These are phyloP conservation scores for Epinephelus awoara DNA, from an alignment of 2,797 vertebrate species.

Conservation along the genomic window DNA sequence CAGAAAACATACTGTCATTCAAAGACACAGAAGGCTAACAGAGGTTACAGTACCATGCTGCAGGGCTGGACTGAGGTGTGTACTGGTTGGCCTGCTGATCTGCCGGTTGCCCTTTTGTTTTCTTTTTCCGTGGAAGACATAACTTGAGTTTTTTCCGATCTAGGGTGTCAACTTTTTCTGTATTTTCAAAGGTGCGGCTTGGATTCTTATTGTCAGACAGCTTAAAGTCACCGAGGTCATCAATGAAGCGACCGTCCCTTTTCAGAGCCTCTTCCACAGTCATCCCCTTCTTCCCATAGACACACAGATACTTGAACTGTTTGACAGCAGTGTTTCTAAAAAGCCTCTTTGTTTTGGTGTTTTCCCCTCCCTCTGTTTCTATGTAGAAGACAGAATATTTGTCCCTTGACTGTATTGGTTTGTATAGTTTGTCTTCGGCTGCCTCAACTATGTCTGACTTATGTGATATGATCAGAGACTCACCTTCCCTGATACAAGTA, in stretches of 20 bases:
- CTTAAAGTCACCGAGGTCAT: fast-evolving
- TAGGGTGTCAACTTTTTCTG: fast-evolving
- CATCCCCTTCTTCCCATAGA: conserved; percentile 47
- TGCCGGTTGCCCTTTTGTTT: not conserved
- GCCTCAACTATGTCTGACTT: not conserved
- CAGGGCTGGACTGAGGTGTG: too few relatives aligned
- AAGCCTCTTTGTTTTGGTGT: not conserved
- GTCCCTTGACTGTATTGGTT: not conserved
- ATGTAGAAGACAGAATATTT: conserved; percentile 38
- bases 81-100: fast-evolving
- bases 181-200: fast-evolving
- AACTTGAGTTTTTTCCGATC: not conserved
- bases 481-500: not conserved
- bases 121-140: not conserved
- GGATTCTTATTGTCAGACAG: not conserved
- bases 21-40: too few relatives aligned
- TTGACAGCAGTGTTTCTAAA: conserved; percentile 8
- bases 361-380: fast-evolving
- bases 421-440: fast-evolving
- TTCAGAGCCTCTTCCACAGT: conserved; percentile 40
- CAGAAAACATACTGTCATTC: too few relatives aligned
- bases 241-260: conserved; percentile 44
- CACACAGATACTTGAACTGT: conserved; percentile 13
- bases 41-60: too few relatives aligned
- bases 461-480: not conserved